Conservation (phyloP, 2,888 invertebrate genomes). For the Cataglyphis altisquamis region DNA sequence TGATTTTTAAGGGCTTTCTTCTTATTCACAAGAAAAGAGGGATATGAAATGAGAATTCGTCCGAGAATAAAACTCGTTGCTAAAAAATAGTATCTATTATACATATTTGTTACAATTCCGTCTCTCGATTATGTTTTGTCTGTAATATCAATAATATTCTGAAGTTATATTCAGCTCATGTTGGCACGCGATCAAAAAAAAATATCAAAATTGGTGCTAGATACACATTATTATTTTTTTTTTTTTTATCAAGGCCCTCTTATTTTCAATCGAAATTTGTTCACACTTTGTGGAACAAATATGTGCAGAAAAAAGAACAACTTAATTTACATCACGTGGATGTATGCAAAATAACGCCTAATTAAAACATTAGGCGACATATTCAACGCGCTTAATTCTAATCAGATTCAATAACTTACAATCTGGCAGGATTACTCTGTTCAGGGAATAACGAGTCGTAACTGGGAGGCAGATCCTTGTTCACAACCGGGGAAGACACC, state of each 20-base stretch:
- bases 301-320: neutral
- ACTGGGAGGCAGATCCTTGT: conserved; percentile 88
- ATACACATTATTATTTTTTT: neutral
- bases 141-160: neutral
- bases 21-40: neutral
- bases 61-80: neutral
- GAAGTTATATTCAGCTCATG: neutral
- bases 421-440: conserved; percentile 77
- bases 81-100: neutral
- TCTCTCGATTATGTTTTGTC: neutral
- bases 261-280: neutral
- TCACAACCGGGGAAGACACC: conserved; percentile 82
- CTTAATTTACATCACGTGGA: conserved; percentile 27
- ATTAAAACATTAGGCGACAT: conserved; percentile 83
- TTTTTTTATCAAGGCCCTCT: neutral
- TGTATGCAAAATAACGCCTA: conserved; percentile 70
- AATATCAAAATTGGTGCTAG: neutral
- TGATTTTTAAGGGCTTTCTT: conserved; percentile 3
- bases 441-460: conserved; percentile 88
- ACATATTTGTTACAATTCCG: neutral
- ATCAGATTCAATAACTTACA: conserved; percentile 63
- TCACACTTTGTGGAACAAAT: neutral
- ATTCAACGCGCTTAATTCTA: conserved; percentile 52
- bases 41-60: neutral
- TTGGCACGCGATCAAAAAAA: neutral